Percentiles rank a stretch among this genome's conserved stretches.
phyloP scores from a whole-genome alignment of 2,888 invertebrate genomes.

The Pterostichus niger region DNA sequence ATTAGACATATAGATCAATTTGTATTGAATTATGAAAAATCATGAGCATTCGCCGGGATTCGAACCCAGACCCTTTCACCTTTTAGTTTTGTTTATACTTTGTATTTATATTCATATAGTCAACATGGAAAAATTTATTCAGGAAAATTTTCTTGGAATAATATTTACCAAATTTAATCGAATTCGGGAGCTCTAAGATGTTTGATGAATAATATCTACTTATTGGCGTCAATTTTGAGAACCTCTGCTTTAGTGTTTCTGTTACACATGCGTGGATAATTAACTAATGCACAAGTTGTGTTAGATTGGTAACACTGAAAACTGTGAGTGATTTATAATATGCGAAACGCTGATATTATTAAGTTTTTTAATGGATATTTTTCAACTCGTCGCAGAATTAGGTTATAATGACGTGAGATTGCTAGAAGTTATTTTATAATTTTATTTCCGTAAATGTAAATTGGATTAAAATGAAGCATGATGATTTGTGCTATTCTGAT shows the following conservation, averaged over 20 bases:
- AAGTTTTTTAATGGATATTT: not conserved
- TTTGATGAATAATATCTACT: no score
- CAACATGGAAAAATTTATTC: no score
- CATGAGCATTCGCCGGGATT: no score
- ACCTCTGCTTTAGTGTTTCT: conserved; percentile 5
- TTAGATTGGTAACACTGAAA: conserved; percentile 2
- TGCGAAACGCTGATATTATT: conserved; percentile 43
- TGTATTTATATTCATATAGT: no score
- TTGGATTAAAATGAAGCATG: conserved; percentile 43
- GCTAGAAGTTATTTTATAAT: conserved; percentile 20
- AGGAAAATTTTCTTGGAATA: no score
- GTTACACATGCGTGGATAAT: conserved; percentile 28
- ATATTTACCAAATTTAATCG: no score
- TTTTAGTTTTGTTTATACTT: no score
- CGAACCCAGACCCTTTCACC: no score
- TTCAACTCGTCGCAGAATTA: conserved; percentile 19
- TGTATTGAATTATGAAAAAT: no score
- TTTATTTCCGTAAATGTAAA: conserved; percentile 34
- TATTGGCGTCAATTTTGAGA: not conserved
- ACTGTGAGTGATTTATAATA: conserved; percentile 53
- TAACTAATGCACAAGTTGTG: conserved; percentile 58
- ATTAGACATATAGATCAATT: no score
- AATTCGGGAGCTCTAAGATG: no score
- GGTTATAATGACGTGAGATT: conserved; percentile 28
- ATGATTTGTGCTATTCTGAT: conserved; percentile 23